Percentiles rank a stretch among this genome's conserved stretches.
Conservation (phyloP, 2,113 vertebrate species). For the Macaca mulatta region DNA sequence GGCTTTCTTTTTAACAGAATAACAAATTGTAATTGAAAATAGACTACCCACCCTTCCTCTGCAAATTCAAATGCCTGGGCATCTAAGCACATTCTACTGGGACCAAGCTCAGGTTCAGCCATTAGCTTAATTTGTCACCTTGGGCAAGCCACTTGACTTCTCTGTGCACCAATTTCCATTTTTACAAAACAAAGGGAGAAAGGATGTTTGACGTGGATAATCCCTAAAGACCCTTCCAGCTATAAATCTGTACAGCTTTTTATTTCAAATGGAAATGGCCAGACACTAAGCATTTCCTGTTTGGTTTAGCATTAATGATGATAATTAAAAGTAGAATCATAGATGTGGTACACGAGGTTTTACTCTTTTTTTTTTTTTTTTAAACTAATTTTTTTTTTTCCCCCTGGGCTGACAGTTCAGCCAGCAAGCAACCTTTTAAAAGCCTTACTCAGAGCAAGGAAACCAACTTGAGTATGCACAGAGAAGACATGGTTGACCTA, state of each 20-base stretch:
- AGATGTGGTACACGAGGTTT: not conserved
- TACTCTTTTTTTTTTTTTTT: not conserved
- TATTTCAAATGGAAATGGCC: conserved; percentile 35
- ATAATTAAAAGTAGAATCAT: conserved; percentile 48
- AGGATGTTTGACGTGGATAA: not conserved
- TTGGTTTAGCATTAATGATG: not conserved
- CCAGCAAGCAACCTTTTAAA: conserved; percentile 65
- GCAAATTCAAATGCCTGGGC: not conserved
- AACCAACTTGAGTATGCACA: conserved; percentile 55
- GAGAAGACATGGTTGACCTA: conserved; percentile 67
- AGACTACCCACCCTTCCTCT: not conserved
- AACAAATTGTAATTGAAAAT: not conserved
- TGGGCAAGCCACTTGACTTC: conserved; percentile 41
- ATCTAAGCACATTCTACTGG: not conserved
- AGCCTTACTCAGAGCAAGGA: conserved; percentile 36
- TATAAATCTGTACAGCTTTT: not conserved
- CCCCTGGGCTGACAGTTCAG: conserved; percentile 45
- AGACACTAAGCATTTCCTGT: not conserved
- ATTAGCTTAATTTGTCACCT: conserved; percentile 55
- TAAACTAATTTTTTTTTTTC: conserved; percentile 56
- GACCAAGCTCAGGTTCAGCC: not conserved
- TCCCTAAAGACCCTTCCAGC: not conserved
- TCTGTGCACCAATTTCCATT: conserved; percentile 34
- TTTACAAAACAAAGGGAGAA: conserved; percentile 58
- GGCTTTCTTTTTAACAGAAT: not conserved